phyloP scores from a whole-genome alignment of 2,113 vertebrate species.

The Gymnocephalus cernua region DNA sequence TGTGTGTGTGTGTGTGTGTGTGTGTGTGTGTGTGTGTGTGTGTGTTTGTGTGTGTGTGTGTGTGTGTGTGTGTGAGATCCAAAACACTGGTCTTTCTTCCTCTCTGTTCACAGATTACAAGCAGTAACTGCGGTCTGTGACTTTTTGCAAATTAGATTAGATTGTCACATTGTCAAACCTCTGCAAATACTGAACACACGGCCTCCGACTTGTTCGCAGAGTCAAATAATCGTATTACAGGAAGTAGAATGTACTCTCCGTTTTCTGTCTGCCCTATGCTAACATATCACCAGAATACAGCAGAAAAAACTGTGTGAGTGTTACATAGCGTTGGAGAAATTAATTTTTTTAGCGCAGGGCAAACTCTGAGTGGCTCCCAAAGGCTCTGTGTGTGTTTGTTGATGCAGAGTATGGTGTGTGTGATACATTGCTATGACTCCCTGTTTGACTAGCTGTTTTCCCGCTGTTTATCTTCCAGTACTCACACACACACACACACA shows the following conservation, averaged over 20 bases:
- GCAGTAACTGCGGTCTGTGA: constrained; percentile 20
- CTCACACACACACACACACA: constrained; percentile 11
- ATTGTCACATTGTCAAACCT: constrained; percentile 20
- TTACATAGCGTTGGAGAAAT: background rate
- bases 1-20: too few species aligned
- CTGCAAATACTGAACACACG: constrained; percentile 31
- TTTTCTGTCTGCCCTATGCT: background rate
- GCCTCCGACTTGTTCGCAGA: constrained; percentile 14
- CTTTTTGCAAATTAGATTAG: constrained; percentile 38
- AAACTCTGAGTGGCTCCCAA: constrained; percentile 7
- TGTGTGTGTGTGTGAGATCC: background rate
- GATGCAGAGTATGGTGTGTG: constrained; percentile 17
- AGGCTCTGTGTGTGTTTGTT: constrained; percentile 21
- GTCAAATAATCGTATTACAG: constrained; percentile 38
- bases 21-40: background rate
- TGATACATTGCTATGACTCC: constrained; percentile 29
- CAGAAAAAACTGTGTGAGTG: background rate
- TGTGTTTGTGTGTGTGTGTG: background rate
- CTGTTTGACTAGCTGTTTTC: constrained; percentile 35
- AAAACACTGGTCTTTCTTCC: background rate
- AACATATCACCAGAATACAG: constrained; percentile 36
- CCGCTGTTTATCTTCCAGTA: constrained; percentile 46
- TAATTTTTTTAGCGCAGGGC: background rate
- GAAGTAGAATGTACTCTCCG: constrained; percentile 5
- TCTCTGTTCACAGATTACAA: constrained; percentile 22